These are phyloP conservation scores for Clepsis dumicolana DNA, from an alignment of 2,888 invertebrate genomes.

Conservation along the genomic window DNA sequence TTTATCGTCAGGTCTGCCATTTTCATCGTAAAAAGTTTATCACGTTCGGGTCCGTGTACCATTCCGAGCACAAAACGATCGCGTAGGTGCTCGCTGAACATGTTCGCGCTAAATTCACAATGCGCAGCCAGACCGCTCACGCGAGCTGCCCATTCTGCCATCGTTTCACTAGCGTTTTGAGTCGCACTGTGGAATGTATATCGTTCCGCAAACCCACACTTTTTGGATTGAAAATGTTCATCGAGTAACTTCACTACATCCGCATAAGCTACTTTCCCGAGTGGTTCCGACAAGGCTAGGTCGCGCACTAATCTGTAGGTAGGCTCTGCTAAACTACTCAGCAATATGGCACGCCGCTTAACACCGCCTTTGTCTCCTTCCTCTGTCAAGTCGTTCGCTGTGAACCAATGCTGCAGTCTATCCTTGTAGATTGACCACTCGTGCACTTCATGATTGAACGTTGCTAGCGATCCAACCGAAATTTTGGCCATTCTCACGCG, in stretches of 20 bases:
- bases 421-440: background rate
- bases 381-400: background rate
- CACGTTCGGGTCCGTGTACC: slow-evolving; percentile 28
- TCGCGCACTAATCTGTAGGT: background rate
- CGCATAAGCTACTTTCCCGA: background rate
- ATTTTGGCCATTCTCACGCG: background rate
- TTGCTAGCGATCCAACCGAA: background rate
- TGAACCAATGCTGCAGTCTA: background rate
- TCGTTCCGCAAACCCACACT: slow-evolving; percentile 31
- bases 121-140: slow-evolving; percentile 28
- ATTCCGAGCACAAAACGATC: slow-evolving; percentile 39
- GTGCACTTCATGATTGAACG: background rate
- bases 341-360: background rate
- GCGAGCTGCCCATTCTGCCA: slow-evolving; percentile 39
- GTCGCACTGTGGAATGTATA: slow-evolving; percentile 28
- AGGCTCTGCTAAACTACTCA: background rate
- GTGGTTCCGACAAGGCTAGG: background rate
- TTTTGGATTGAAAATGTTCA: slow-evolving; percentile 16
- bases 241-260: slow-evolving; percentile 22
- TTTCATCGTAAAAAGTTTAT: slow-evolving; percentile 21
- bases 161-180: slow-evolving; percentile 16
- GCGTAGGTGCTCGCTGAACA: slow-evolving; percentile 12
- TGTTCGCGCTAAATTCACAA: slow-evolving; percentile 22
- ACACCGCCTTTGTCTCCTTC: background rate
- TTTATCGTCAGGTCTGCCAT: slow-evolving; percentile 31